Evolutionary conservation across 2,113 vertebrate species (phyloP), one percentile per base, ranked within the genome.

Genomic region (Ibidorhyncha struthersii): DNA sequence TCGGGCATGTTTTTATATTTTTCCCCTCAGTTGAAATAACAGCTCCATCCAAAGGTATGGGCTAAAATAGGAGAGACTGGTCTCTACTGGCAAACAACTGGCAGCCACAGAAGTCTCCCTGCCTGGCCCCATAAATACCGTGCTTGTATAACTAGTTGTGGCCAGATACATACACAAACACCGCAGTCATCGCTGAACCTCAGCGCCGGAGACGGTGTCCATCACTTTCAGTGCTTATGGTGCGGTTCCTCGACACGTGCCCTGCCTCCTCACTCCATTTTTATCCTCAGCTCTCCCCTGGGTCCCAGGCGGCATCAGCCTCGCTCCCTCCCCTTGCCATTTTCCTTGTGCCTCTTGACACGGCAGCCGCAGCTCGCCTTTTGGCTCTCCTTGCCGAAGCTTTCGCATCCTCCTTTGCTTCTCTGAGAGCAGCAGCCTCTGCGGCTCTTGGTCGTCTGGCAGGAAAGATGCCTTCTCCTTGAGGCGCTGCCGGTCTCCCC

Each of bases 31-130:
- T 12, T 71, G 91, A 86, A 95, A 96, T 55, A 96, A 86, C 90
- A 89, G 40, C 73, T 91, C 78, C 50, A 30, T 93, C 85, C 83
- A 96, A 83, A 92, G 49, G 36, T 36, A 53, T 8, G n/a, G 72
- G 45, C 69, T 91, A 94, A 96, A 97, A 96, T 43, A 86, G 83
- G 77, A 81, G 45, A 87, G 67, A 20, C 19, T 56, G 36, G 84
- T 77, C 61, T 71, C 72, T 19, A 3, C 36, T 61, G 86, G 84
- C 92, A 95, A 91, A 71, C 59, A 79, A 1, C 38, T 14, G 52
- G 29, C 41, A 79, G 74, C 71, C 84, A 12, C 63, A 71, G 94
- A 89, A 95, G 63, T 6, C 55, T 93, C 66, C 66, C 74, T 30
- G 63, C 86, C 69, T 14, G 70, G 29, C 18, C 74, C 53, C 52